Conservation (phyloP, 2,113 vertebrate genomes). For the Lutjanus erythropterus region DNA sequence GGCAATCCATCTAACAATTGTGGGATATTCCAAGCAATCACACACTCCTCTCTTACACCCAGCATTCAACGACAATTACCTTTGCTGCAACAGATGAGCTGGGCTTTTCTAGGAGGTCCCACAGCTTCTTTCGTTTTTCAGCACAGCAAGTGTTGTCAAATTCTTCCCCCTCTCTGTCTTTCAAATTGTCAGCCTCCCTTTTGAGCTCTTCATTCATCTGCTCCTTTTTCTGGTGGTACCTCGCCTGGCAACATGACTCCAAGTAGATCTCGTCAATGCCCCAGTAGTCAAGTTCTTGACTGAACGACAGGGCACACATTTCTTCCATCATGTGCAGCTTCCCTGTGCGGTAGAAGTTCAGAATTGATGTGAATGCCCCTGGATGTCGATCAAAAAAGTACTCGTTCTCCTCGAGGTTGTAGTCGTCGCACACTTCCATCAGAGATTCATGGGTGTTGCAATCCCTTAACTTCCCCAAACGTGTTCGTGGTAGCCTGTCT, state of each 20-base stretch:
- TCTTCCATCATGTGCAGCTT: constrained; percentile 99
- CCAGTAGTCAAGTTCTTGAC: constrained; percentile 99
- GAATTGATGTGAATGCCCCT: constrained; percentile 97
- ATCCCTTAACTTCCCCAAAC: constrained; percentile 94
- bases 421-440: constrained; percentile 97
- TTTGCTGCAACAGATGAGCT: constrained; percentile 98
- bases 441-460: constrained; percentile 95
- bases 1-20: too few species aligned
- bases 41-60: constrained; percentile 22
- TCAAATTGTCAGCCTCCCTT: constrained; percentile 94
- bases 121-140: constrained; percentile 97
- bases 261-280: constrained; percentile 99
- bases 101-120: constrained; percentile 98
- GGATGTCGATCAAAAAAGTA: constrained; percentile 99
- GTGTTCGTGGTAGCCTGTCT: constrained; percentile 95
- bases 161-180: constrained; percentile 96
- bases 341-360: constrained; percentile 99
- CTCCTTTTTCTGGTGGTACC: constrained; percentile 99
- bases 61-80: constrained; percentile 82
- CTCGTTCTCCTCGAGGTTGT: constrained; percentile 97
- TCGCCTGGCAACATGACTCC: constrained; percentile 99
- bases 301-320: constrained; percentile 99
- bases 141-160: constrained; percentile 98
- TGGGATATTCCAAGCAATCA: constrained; percentile 12
- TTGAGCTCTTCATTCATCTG: constrained; percentile 99